Conservation (phyloP, 2,113 vertebrate species). For the Mastomys natalensis region DNA sequence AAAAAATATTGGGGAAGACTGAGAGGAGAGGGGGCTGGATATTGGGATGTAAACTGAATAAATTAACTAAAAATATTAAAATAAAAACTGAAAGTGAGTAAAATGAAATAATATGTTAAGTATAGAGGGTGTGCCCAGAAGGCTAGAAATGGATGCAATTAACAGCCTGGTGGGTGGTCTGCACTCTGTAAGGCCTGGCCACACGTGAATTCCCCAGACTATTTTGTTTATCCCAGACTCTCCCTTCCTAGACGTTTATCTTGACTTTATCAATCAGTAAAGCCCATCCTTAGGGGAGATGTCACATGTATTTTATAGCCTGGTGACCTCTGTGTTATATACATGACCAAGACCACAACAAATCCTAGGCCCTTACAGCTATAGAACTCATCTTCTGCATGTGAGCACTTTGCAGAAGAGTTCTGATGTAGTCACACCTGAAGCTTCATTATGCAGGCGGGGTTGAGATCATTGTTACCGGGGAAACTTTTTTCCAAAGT, state of each 20-base stretch:
- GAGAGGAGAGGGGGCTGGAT: too few species aligned
- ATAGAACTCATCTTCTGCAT: background rate
- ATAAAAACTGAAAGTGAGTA: too few species aligned
- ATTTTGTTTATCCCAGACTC: background rate
- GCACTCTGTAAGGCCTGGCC: too few species aligned
- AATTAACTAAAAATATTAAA: too few species aligned
- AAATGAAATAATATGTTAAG: too few species aligned
- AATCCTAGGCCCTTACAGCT: background rate
- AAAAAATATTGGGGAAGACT: background rate
- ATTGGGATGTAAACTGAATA: too few species aligned
- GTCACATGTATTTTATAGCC: background rate
- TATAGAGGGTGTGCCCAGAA: too few species aligned
- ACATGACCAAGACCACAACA: background rate
- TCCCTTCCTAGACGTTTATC: background rate
- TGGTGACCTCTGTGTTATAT: background rate
- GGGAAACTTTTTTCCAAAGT: background rate
- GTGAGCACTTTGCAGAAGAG: background rate
- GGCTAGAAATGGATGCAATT: too few species aligned
- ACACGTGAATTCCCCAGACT: too few species aligned
- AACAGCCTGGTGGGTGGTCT: too few species aligned
- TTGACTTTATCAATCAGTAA: background rate
- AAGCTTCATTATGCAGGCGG: background rate
- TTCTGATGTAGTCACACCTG: background rate
- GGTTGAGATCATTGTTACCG: background rate
- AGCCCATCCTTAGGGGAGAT: background rate